Percentiles rank a stretch among this genome's conserved stretches.
phyloP scores from a whole-genome alignment of 2,888 invertebrate species.

The Drosophila affinis region DNA sequence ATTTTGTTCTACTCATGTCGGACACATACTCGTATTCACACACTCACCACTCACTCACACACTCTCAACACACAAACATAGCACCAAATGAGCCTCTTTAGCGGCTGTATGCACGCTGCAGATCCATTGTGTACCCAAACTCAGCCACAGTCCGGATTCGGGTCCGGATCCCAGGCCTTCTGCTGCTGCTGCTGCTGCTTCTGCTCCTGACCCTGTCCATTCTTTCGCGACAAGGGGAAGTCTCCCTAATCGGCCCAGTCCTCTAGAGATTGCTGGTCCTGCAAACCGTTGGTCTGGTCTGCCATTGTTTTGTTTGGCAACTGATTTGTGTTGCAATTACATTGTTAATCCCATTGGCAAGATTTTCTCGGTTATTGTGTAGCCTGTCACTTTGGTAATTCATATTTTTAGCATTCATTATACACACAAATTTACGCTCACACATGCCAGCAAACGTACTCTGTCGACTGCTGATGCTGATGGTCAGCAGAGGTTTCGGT shows the following conservation, averaged over 20 bases:
- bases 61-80: constrained; percentile 27
- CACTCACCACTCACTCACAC: constrained; percentile 22
- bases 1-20: constrained; percentile 19
- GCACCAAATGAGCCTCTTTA: constrained; percentile 64
- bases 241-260: constrained; percentile 11
- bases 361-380: constrained; percentile 48
- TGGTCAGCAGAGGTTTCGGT: background rate
- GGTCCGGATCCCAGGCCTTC: constrained; percentile 7
- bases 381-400: constrained; percentile 44
- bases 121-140: constrained; percentile 18
- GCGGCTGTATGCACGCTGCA: constrained; percentile 35
- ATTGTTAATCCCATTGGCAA: constrained; percentile 70
- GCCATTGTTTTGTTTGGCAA: constrained; percentile 43
- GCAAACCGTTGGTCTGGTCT: constrained; percentile 3
- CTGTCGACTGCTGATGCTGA: background rate
- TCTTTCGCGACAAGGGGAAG: constrained; percentile 14
- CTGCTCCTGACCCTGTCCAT: constrained; percentile 10
- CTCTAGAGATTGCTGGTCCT: constrained; percentile 20
- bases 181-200: background rate
- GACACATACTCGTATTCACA: constrained; percentile 13
- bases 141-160: background rate
- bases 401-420: constrained; percentile 20
- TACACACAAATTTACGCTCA: no score
- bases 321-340: constrained; percentile 71
- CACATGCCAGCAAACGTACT: background rate